Conservation (phyloP, 1,140 invertebrate genomes). For the Gonatopus flavifemur region DNA sequence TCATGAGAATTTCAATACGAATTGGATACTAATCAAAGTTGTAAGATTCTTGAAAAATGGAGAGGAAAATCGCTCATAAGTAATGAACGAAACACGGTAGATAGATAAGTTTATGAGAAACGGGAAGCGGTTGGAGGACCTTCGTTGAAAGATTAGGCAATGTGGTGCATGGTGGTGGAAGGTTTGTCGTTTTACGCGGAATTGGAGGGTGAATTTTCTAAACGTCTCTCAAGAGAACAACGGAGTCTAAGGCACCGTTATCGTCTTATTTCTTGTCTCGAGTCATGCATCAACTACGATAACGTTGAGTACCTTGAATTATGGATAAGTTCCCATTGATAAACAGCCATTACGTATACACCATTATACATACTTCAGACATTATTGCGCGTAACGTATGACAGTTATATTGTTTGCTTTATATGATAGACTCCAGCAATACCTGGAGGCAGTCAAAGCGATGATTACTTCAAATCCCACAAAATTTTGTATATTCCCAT, state of each 20-base stretch:
- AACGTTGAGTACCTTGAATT: constrained; percentile 7
- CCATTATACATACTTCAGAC: constrained; percentile 21
- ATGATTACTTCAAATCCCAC: constrained; percentile 20
- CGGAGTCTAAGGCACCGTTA: no score
- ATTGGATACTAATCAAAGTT: no score
- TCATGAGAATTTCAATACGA: no score
- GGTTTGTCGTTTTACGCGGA: constrained; percentile 2
- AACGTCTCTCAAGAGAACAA: no score
- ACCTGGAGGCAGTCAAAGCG: constrained; percentile 14
- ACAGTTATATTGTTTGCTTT: constrained; percentile 30
- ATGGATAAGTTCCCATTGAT: constrained; percentile 24
- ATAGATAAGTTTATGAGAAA: not conserved
- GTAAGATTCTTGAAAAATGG: no score
- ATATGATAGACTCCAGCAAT: constrained; percentile 31
- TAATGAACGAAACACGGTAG: no score
- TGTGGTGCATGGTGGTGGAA: no score
- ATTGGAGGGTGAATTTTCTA: constrained; percentile 7
- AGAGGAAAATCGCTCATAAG: no score
- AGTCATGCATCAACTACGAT: no score
- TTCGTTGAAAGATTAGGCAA: no score
- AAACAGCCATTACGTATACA: constrained; percentile 23
- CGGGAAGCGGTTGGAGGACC: not conserved
- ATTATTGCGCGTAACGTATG: constrained; percentile 15
- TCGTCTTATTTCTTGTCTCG: no score
- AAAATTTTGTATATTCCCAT: not conserved